Evolutionary conservation across 2,888 invertebrate genomes (phyloP), one percentile per base, ranked within the genome.

Genomic region (Tolmerus cingulatus): DNA sequence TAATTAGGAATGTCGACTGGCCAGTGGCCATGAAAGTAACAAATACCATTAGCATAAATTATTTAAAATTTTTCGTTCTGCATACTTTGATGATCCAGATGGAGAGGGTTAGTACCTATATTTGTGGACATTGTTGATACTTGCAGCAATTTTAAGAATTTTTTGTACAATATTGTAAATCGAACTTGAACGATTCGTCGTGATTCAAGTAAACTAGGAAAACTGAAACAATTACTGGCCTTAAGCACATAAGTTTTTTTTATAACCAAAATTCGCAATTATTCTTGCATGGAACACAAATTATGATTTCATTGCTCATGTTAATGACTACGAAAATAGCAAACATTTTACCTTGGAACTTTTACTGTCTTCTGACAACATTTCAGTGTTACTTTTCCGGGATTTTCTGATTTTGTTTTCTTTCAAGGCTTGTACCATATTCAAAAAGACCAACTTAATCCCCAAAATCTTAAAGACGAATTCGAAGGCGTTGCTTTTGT

Each of bases 91-190:
- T 34, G 34, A 34, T 34, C 1, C 1, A 30, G 30, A 34, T 3
- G 34, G 4, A 34, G 34, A 34, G 34, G 34, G 4, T 2, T 3
- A 30, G 30, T 30, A n/a, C n/a, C n/a, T n/a, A 30, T 30, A 30
- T 30, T 30, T 30, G 1, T 30, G 30, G 3, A 34, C 4, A 34
- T 34, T 34, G 3, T 34, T 34, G 34, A 34, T 34, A 34, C n/a
- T n/a, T n/a, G n/a, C n/a, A n/a, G n/a, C n/a, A 94, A 91, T 5
- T 90, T 91, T 82, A 93, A 89, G 87, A 90, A 91, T 55, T 74
- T 74, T 34, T 12, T 23, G 16, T 30, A 23, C 30, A 30, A 27
- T 12, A 74, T 74, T 34, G 16, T 27, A 74, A 16, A 27, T 3
- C 34, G 30, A 74, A 30, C 14, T 5, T n/a, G 16, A 51, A 51